Base-by-base conservation (phyloP, 2,113 vertebrate species). In the Heterocephalus glaber region DNA sequence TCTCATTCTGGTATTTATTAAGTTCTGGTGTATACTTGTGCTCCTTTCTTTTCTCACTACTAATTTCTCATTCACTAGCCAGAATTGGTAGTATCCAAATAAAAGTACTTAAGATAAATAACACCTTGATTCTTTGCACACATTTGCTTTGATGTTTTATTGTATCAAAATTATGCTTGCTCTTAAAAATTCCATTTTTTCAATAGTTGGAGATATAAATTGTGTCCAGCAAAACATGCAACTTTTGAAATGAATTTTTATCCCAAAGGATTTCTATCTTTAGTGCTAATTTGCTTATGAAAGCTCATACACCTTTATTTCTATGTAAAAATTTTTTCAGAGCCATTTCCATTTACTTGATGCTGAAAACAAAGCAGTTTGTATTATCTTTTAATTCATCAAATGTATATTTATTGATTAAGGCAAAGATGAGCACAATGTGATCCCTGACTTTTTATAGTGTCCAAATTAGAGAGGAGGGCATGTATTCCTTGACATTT, bases 131-230 rank as follows among this genome's bases (percentile, higher is more conserved):
- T 80, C 2, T 66, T 94, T 86, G 79, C 86, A 54, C 90, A 84
- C 22, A 41, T 56, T 87, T 80, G 28, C 66, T 66, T 79, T 79
- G 7, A 70, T 79, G 38, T 58, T 92, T 83, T 89, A 47, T 47
- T 60, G 2, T 52, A 38, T 60, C 20, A 28, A 94, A 74, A 87
- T 87, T 81, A 33, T 33, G 92, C 33, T 79, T 90, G 4, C 14
- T 77, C 33, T 72, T 86, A 17, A 12, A 92, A 35, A 2, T 90
- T 89, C 74, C 28, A 66, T 5, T 83, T 3, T n/a, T 16, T 94
- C 63, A 24, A 24, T 94, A 94, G 87, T 90, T 87, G 84, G 22
- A 92, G 89, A 66, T 66, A 66, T 44, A 89, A 82, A 89, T 47
- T 68, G 12, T 35, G 9, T 47, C 47, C 70, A 86, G n/a, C 6